Evolutionary conservation across 2,113 vertebrate genomes (phyloP), one percentile per base, ranked within the genome.

Genomic region (Maylandia zebra): DNA sequence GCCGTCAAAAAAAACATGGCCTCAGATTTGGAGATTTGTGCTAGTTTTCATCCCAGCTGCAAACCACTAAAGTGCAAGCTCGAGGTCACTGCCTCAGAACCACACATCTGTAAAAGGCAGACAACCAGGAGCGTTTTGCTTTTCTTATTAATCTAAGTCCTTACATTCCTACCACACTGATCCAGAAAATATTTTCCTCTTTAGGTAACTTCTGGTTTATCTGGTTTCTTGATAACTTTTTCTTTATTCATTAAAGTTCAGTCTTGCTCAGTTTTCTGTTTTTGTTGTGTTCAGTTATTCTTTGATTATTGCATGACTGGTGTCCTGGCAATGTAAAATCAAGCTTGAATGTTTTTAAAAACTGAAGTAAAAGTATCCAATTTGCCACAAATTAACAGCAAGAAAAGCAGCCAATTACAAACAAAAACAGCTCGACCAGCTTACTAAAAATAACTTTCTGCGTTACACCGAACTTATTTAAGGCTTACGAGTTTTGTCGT

Each of bases 211-310:
- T 83, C 45, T 82, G 59, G 61, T 83, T 88, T 64, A 41, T 86
- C 16, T 27, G 3, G 3, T 52, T 84, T 74, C 52, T 22, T 61
- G 82, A 8, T 79, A 48, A 53, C 66, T 5, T 74, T 30, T 57
- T 7, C 10, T 34, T 24, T 6, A 12, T 79, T 88, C 74, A 86
- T 91, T 91, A 88, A 92, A 94, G n/a, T 53, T 64, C 27, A 57
- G 66, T 81, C 4, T 57, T 4, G 6, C 24, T 87, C 17, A 41
- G 43, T 53, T 66, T 45, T 79, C 61, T 38, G 8, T 17, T 22
- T 59, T 13, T 66, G 10, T 24, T 36, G 7, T 50, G 14, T 64
- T 66, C 10, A 50, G 3, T 86, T 84, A 43, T 12, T 27, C 14
- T 76, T 45, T 27, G 8, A 3, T 69, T 56, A 27, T 50, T n/a